Evolutionary conservation across 2,113 vertebrate genomes (phyloP).

Genomic region (Eptesicus fuscus): DNA sequence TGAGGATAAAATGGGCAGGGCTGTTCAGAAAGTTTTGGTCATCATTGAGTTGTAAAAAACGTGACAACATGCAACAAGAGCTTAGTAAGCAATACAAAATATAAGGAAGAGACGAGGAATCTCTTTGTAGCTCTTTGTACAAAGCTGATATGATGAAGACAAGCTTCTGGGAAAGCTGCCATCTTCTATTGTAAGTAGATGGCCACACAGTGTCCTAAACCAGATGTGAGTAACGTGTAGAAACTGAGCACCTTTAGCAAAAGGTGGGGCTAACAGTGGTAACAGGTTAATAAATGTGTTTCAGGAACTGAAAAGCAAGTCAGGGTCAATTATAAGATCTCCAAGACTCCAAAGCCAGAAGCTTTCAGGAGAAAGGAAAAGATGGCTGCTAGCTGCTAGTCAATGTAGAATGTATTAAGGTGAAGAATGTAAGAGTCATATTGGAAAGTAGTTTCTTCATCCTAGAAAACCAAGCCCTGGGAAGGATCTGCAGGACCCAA

Average conservation of each 20-base stretch:
- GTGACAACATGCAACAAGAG: not conserved
- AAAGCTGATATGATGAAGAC: not conserved
- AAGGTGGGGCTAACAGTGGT: not conserved
- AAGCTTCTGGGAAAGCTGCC: not conserved
- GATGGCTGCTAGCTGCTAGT: not conserved
- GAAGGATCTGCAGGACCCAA: not conserved
- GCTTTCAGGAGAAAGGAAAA: not conserved
- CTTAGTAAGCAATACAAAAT: not conserved
- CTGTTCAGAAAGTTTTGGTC: not conserved
- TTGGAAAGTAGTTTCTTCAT: conserved; percentile 3
- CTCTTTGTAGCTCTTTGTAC: not conserved
- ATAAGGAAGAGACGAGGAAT: not conserved
- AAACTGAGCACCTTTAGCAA: conserved; percentile 10
- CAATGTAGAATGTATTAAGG: not conserved
- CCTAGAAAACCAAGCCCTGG: not conserved
- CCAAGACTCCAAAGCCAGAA: conserved; percentile 12
- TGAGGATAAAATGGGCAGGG: not conserved
- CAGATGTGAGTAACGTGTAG: not conserved
- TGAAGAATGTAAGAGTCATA: not conserved
- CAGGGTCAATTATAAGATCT: not conserved
- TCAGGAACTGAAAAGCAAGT: not conserved
- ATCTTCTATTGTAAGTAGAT: not conserved
- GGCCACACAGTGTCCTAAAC: not conserved
- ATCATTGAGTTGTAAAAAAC: not conserved
- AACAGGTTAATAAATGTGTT: not conserved